phyloP scores from a whole-genome alignment of 2,113 vertebrate genomes.

The Leucosticte australis region DNA sequence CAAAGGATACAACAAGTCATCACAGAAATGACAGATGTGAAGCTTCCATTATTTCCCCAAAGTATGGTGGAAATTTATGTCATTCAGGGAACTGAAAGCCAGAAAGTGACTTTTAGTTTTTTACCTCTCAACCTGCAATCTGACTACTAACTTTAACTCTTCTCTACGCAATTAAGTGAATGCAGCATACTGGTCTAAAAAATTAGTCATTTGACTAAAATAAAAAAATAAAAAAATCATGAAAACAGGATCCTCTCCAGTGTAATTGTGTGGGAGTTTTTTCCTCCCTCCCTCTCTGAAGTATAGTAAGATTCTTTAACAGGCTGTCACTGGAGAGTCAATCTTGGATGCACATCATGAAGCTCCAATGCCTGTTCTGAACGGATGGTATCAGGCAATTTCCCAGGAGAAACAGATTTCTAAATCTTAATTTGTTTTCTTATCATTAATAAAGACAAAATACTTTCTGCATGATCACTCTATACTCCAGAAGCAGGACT shows the following conservation, averaged over 20 bases:
- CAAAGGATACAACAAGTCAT: neutral
- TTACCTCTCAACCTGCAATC: neutral
- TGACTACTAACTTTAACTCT: neutral
- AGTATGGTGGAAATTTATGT: neutral
- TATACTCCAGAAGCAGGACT: neutral
- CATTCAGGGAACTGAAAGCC: neutral
- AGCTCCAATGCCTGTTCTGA: neutral
- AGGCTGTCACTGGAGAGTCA: neutral
- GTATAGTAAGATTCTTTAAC: neutral
- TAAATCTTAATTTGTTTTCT: neutral
- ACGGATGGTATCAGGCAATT: neutral
- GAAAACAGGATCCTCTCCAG: neutral
- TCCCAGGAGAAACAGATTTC: neutral
- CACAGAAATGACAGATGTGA: neutral
- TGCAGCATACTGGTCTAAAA: neutral
- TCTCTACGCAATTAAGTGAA: neutral
- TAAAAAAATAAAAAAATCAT: neutral
- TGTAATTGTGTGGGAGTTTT: fast-evolving
- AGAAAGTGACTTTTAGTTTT: neutral
- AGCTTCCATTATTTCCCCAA: neutral
- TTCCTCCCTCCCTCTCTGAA: neutral
- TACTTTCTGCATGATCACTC: neutral
- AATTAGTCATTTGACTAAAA: neutral
- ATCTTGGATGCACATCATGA: neutral
- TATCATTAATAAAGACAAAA: neutral